Evolutionary conservation across 2,797 vertebrate species (phyloP), one percentile per base, ranked within the genome.

Genomic region (Petrocephalus sullivani): DNA sequence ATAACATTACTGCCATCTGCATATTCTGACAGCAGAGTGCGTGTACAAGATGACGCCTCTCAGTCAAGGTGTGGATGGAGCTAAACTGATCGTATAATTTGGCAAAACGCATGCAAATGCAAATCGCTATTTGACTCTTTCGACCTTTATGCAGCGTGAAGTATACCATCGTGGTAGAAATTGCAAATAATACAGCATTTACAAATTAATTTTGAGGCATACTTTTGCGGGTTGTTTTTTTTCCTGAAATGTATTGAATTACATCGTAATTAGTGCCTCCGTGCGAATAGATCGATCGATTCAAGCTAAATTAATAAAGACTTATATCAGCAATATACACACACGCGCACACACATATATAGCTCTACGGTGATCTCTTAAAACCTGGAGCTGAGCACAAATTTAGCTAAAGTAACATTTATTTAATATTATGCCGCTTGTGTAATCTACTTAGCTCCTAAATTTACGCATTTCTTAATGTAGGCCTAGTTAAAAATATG

Each of bases 21-120:
- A 84, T 84, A 84, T 84, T 53, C 82, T 84, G 21, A 53, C 82
- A 53, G 46, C 51, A 23, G 46, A 82, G 14, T 84, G n/a, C 28
- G 82, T 33, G 46, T 84, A 21, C 54, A 56, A 12, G 60, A 58
- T 60, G 33, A 61, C 85, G 41, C 54, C 12, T 57, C 51, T 54
- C 51, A 84, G 23, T 28, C 82, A 84, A 60, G 85, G 85, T 58
- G 85, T 60, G 85, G 54, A 60, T 61, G 85, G 54, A 58, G 16
- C 51, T 37, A 85, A 53, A 84, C 54, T 33, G 54, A 86, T 37
- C 7, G 37, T 86, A 58, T 37, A 86, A 37, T 23, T 37, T 58
- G 85, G 28, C 85, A 84, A 84, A 85, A 56, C 33, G 41, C 8
- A 81, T 49, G 49, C 49, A 21, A 81, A 81, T 81, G 75, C 41